Base-by-base conservation (phyloP, 2,888 invertebrate species). In the Nebria brevicollis region DNA sequence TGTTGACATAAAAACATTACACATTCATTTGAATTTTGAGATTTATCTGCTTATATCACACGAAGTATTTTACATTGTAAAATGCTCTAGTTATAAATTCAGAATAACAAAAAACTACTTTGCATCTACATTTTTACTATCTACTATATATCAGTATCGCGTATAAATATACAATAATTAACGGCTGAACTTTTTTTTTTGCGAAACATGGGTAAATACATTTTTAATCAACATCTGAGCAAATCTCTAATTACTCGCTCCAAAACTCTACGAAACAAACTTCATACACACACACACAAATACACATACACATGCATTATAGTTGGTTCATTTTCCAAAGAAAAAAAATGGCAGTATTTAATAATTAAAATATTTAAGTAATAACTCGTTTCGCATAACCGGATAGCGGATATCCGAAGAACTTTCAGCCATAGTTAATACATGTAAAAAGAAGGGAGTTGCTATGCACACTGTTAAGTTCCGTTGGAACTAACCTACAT, bases 401-500 rank as follows among this genome's bases (percentile, higher is more conserved):
- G 54, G 34, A 34, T 34, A 11, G 54, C 54, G 54, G 54, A 54
- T 11, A 54, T 54, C 54, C 54, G 13, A 54, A 13, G 54, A 54
- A 54, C 54, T 6, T 3, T 54, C 54, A 54, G 54, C 4, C 54
- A 3, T 2, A 11, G 54, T 54, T 54, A 54, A 34, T 34, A 34
- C 34, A 4, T 54, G 7, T 5, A 10, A 13, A 54, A 6, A 54
- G 54, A 54, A 54, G 54, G 54, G 54, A 54, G 54, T 54, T 54
- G 54, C 54, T 54, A 54, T 54, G 54, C 13, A 54, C 54, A 54
- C 54, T 54, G 1, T 1, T 11, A 54, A 54, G 54, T 54, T 54
- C 54, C 54, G 54, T 54, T 54, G 54, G 54, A 54, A 54, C 54
- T 54, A 54, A 54, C 54, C 54, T 54, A 54, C 54, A 54, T 54